Conservation (phyloP, 1,140 invertebrate genomes). For the Antheraea pernyi region DNA sequence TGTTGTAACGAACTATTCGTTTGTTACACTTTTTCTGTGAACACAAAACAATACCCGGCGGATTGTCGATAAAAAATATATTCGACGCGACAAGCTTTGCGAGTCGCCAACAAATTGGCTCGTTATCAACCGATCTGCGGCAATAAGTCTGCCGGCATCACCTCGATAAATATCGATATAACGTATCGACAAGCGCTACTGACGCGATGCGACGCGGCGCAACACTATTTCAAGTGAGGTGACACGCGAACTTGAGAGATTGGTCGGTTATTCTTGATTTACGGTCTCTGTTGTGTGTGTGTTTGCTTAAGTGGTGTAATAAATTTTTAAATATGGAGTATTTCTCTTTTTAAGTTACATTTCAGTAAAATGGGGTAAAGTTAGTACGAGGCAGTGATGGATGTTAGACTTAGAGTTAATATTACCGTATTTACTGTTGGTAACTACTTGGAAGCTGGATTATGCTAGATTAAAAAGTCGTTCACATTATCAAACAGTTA, state of each 20-base stretch:
- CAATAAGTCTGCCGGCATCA: slow-evolving; percentile 48
- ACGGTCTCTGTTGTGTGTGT: neutral
- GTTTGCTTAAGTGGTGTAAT: slow-evolving; percentile 15
- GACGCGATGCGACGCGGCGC: slow-evolving; percentile 33
- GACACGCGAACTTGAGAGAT: slow-evolving; percentile 7
- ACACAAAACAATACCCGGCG: neutral
- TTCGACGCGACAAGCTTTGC: slow-evolving; percentile 17
- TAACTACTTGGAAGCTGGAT: no score
- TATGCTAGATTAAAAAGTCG: no score
- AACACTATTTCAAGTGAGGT: slow-evolving; percentile 37
- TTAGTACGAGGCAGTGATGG: neutral
- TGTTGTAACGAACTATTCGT: neutral
- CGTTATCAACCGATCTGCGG: slow-evolving; percentile 53
- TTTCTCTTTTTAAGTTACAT: neutral
- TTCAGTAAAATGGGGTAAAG: neutral
- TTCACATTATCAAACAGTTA: no score
- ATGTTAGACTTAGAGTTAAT: neutral
- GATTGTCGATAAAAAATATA: slow-evolving; percentile 5
- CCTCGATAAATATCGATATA: slow-evolving; percentile 58
- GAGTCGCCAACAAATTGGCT: slow-evolving; percentile 56
- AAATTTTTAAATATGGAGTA: slow-evolving; percentile 12
- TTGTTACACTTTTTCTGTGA: neutral
- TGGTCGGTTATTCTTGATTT: slow-evolving; percentile 15
- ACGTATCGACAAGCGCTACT: slow-evolving; percentile 42
- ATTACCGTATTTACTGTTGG: no score